phyloP scores from a whole-genome alignment of 2,797 vertebrate species.

The Cottoperca gobio region DNA sequence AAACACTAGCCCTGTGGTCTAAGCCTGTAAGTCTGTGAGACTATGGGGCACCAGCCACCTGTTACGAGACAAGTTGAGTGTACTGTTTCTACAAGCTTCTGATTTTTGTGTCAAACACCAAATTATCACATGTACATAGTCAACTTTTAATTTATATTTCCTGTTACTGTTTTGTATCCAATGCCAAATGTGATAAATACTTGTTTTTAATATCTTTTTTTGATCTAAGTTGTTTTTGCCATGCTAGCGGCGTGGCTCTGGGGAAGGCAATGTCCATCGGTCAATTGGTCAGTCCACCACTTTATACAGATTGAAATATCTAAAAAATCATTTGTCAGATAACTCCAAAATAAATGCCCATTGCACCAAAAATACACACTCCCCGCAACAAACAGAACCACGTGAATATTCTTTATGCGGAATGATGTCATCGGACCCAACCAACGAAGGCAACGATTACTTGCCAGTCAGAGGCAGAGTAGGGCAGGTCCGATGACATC shows the following conservation, averaged over 20 bases:
- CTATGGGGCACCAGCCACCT: neutral
- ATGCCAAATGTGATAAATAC: conserved; percentile 37
- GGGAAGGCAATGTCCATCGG: neutral
- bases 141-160: conserved; percentile 25
- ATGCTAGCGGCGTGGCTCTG: neutral
- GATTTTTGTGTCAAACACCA: conserved; percentile 37
- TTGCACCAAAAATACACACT: no score
- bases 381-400: no score
- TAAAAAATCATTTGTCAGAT: neutral
- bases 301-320: neutral
- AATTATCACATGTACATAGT: conserved; percentile 36
- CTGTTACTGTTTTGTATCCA: conserved; percentile 22
- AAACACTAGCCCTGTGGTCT: neutral
- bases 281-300: neutral
- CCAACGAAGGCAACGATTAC: no score
- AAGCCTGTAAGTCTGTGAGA: conserved; percentile 14
- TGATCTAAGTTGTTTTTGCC: neutral
- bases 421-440: no score
- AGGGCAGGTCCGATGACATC: no score
- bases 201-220: conserved; percentile 12
- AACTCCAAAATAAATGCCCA: no score
- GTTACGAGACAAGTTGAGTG: neutral
- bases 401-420: no score
- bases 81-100: neutral
- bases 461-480: no score